Conservation (phyloP, 2,888 invertebrate genomes). For the Parnassius apollo region DNA sequence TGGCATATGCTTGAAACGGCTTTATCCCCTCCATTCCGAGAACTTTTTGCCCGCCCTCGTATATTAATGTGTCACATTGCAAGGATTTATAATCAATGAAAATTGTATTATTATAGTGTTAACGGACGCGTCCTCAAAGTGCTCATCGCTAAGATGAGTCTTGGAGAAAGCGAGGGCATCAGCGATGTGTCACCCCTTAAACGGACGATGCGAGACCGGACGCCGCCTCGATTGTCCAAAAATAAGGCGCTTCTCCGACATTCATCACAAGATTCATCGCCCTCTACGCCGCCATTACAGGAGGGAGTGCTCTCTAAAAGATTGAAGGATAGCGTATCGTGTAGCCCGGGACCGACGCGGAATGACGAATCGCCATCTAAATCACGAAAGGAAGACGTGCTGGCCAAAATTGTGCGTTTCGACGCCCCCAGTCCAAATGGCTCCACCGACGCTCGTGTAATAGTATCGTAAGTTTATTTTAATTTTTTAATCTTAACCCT, state of each 20-base stretch:
- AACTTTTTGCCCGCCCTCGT: no score
- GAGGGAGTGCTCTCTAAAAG: neutral
- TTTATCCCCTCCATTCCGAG: no score
- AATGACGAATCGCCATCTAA: neutral
- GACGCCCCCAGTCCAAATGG: constrained; percentile 73
- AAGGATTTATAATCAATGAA: no score
- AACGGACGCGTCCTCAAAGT: constrained; percentile 63
- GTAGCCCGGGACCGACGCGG: neutral
- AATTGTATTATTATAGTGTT: constrained; percentile 34
- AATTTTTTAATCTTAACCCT: no score
- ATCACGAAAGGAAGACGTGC: no score
- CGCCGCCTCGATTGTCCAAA: constrained; percentile 21
- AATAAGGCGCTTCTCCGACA: constrained; percentile 11
- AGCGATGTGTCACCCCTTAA: constrained; percentile 38
- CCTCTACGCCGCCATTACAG: neutral
- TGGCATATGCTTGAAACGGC: no score
- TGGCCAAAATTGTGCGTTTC: constrained; percentile 36
- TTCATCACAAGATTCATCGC: neutral
- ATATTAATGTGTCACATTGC: no score
- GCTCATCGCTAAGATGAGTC: constrained; percentile 61
- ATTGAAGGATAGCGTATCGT: neutral
- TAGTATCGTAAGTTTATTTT: constrained; percentile 56
- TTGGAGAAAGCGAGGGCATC: constrained; percentile 40
- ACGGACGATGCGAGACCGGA: constrained; percentile 23
- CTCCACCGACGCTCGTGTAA: constrained; percentile 57